Conservation (phyloP, 1,140 invertebrate species). For the Drosophila micromelanica region DNA sequence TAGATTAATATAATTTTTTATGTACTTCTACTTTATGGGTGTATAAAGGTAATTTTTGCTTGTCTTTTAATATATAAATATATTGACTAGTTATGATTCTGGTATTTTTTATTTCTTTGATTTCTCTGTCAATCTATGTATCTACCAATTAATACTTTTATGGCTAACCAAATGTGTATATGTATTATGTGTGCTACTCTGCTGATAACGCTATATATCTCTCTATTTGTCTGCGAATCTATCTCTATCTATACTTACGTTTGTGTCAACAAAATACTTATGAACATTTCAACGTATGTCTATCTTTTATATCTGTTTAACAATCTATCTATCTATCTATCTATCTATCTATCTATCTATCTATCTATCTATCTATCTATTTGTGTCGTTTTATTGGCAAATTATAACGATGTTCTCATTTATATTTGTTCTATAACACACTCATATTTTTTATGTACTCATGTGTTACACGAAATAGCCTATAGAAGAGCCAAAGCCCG, state of each 20-base stretch:
- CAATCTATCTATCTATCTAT: conserved; percentile 21
- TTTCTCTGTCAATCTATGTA: conserved; percentile 1
- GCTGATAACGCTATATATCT: too few relatives aligned
- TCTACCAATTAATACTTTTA: background rate
- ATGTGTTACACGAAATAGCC: conserved; percentile 27
- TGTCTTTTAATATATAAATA: too few relatives aligned
- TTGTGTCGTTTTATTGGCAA: background rate
- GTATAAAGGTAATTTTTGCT: too few relatives aligned
- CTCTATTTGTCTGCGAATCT: too few relatives aligned
- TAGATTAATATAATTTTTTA: too few relatives aligned
- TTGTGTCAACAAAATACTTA: too few relatives aligned
- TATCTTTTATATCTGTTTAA: conserved; percentile 5
- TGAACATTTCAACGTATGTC: background rate
- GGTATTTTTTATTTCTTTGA: too few relatives aligned
- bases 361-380: conserved; percentile 18
- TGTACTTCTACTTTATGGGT: too few relatives aligned
- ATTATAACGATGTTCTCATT: too few relatives aligned
- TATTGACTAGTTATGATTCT: too few relatives aligned
- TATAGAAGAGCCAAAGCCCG: conserved; percentile 60
- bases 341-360: conserved; percentile 13
- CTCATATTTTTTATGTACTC: background rate
- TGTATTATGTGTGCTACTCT: too few relatives aligned
- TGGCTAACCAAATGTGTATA: background rate
- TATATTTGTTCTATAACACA: background rate
- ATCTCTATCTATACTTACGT: background rate